phyloP scores from a whole-genome alignment of 2,113 vertebrate species.

The Calyptomena viridis region DNA sequence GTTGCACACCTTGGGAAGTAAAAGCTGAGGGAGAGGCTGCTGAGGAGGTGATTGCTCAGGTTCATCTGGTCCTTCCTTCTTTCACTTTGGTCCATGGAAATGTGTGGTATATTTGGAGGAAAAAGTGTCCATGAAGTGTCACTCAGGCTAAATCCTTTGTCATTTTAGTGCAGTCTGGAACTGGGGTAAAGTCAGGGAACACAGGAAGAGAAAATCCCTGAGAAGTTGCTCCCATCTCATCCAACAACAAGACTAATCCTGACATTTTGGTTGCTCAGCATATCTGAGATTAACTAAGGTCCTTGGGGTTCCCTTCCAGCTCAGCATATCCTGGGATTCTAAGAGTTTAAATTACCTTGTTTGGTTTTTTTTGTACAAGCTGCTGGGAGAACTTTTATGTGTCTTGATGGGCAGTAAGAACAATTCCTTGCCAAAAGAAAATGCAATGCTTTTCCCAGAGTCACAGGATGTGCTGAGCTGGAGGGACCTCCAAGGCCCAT shows the following conservation, averaged over 20 bases:
- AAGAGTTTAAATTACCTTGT: not conserved
- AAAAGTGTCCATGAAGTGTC: not conserved
- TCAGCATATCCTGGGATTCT: not conserved
- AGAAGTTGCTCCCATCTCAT: not conserved
- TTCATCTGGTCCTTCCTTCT: not conserved
- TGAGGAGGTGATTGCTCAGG: not conserved
- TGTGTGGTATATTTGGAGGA: not conserved
- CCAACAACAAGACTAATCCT: not conserved
- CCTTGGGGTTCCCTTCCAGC: not conserved
- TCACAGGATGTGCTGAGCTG: too few relatives aligned
- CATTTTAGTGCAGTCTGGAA: not conserved
- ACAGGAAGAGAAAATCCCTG: not conserved
- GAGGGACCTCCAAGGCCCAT: too few relatives aligned
- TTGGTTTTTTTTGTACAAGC: not conserved
- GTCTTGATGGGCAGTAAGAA: not conserved
- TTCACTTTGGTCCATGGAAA: not conserved
- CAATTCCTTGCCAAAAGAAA: not conserved
- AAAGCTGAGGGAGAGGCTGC: not conserved
- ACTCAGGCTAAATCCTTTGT: not conserved
- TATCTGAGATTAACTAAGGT: too few relatives aligned
- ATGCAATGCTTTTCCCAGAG: not conserved
- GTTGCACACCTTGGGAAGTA: not conserved
- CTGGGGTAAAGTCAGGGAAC: too few relatives aligned
- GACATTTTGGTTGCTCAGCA: too few relatives aligned
- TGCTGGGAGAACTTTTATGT: not conserved